Conservation (phyloP, 53 echinoderm and acorn worm species). For the Zoroaster sp. region DNA sequence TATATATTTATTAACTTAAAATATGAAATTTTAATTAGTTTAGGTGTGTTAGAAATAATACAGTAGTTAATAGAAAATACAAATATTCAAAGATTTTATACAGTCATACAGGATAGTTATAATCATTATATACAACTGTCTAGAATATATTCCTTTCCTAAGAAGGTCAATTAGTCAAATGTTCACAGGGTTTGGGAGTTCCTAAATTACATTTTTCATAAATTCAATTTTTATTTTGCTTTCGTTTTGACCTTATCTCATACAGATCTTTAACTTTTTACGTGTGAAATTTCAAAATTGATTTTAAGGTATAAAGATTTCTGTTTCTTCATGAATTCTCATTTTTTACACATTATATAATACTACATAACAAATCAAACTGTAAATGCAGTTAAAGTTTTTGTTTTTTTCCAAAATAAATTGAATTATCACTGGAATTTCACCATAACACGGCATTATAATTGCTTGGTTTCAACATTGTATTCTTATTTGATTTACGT, state of each 20-base stretch:
- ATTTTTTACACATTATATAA: not conserved
- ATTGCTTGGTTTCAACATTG: not conserved
- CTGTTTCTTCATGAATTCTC: not conserved
- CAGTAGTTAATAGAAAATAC: not conserved
- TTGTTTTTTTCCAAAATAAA: not conserved
- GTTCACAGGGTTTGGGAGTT: not conserved
- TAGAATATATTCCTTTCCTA: not conserved
- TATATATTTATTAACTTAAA: constrained; percentile 35
- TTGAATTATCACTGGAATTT: too few species aligned
- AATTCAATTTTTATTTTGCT: not conserved
- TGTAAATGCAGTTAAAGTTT: not conserved
- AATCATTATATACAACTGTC: not conserved
- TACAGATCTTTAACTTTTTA: not conserved
- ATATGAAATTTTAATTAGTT: not conserved
- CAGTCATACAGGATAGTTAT: not conserved
- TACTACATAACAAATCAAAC: too few species aligned
- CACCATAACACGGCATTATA: not conserved
- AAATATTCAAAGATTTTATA: not conserved
- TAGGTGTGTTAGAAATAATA: not conserved
- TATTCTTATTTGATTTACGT: not conserved
- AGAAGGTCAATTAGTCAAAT: not conserved
- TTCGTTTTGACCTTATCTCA: not conserved
- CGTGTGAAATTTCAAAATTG: not conserved
- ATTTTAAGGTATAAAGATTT: not conserved
- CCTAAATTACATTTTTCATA: not conserved